A percentile compares a stretch with the other conserved stretches of the same genome.
Evolutionary conservation across 2,113 vertebrate genomes (phyloP).

Genomic region (Larimichthys polyactis): DNA sequence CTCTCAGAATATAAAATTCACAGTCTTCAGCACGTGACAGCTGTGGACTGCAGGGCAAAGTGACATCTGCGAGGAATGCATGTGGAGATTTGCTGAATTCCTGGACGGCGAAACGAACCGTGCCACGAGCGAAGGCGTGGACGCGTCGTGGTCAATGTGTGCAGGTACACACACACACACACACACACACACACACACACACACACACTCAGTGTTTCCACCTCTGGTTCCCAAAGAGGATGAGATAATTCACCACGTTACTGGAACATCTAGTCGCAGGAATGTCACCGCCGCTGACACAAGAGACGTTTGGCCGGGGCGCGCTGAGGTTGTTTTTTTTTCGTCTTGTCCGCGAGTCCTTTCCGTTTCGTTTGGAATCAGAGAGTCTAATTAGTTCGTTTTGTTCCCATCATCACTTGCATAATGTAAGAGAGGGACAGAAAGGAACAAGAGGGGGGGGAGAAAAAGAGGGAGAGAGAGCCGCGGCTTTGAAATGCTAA

Average conservation of each 20-base stretch:
- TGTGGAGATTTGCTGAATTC: neutral
- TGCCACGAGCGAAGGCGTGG: neutral
- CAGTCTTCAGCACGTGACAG: neutral
- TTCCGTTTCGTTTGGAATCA: slow-evolving; percentile 55
- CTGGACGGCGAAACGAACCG: neutral
- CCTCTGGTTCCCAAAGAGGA: slow-evolving; percentile 9
- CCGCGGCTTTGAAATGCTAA: slow-evolving; percentile 83
- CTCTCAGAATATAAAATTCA: neutral
- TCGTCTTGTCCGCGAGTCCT: neutral
- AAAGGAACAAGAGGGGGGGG: slow-evolving; percentile 33
- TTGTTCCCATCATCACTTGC: slow-evolving; percentile 63
- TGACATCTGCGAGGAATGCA: slow-evolving; percentile 7
- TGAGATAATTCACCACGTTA: slow-evolving; percentile 39
- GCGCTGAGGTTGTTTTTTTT: neutral
- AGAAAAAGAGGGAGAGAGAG: slow-evolving; percentile 19
- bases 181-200: slow-evolving; percentile 7
- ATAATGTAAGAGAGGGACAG: slow-evolving; percentile 32
- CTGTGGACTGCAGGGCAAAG: slow-evolving; percentile 5
- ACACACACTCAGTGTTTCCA: neutral
- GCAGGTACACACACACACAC: slow-evolving; percentile 17
- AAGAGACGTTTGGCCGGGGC: slow-evolving; percentile 14
- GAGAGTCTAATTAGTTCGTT: slow-evolving; percentile 64
- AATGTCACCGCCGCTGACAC: slow-evolving; percentile 29
- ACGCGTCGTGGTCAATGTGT: neutral
- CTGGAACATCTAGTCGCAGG: slow-evolving; percentile 52